Evolutionary conservation across 2,797 vertebrate species (phyloP), one percentile per base, ranked within the genome.

Genomic region (Macropus fuliginosus): DNA sequence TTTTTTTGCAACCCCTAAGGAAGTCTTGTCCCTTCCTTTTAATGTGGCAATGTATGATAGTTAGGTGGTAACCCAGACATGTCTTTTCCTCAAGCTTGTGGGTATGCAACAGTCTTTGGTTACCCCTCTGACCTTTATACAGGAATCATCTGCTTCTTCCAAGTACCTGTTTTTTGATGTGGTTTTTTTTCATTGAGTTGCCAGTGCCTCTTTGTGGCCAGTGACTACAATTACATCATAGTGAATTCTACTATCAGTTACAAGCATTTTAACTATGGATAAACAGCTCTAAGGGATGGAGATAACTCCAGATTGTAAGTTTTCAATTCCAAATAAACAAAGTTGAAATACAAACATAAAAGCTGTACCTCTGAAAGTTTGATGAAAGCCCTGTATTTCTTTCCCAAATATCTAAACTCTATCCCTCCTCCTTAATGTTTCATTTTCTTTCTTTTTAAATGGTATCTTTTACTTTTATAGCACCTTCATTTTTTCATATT

Each of bases 151-250:
- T 62, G 34, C 62, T 66, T 66, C 34, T n/a, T 66, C 34, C 62
- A 66, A 34, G 14, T 62, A 62, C 62, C 34, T 66, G 62, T n/a
- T 66, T 62, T 59, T 29, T 29, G 57, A 27, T 59, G 29, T 11
- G 10, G 31, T 66, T 66, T 62, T n/a, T 66, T 66, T 93, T 95
- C 12, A 57, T 9, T 90, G 94, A 94, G 62, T 50, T 93, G 27
- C 62, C 96, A 74, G 93, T 93, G 95, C 90, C 97, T 95, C 91
- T 91, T 95, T 0, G 97, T 97, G 97, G 94, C n/a, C 54, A 81
- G 1, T n/a, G 27, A 46, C 89, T 91, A 89, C 31, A 94, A 50
- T 91, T 96, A 90, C 96, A 97, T 90, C 27, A 93, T 55, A 62
- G 4, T 59, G 93, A 4, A 16, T 66, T 87, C 94, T 50, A 31